Evolutionary conservation across 2,888 invertebrate species (phyloP).

Genomic region (Sympetrum striolatum): DNA sequence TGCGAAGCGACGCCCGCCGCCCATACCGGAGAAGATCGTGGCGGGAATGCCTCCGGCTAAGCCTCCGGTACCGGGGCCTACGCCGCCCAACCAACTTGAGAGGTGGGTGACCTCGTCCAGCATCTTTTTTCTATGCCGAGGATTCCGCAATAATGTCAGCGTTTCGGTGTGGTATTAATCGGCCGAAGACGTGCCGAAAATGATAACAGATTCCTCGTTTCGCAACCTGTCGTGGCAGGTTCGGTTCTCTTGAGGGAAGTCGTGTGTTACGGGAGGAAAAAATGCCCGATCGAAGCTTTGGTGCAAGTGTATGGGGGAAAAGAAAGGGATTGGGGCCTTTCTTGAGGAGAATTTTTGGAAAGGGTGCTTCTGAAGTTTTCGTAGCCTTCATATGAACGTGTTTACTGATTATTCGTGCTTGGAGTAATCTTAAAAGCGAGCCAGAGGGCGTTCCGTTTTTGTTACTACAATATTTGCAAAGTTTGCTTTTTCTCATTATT

Average conservation of each 20-base stretch:
- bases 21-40: conserved; percentile 32
- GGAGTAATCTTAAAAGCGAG: too few species aligned
- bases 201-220: neutral
- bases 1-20: conserved; percentile 37
- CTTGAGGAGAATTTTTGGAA: too few species aligned
- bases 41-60: conserved; percentile 36
- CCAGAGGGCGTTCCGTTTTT: too few species aligned
- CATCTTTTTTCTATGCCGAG: neutral
- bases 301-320: too few species aligned
- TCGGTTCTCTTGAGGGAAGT: neutral
- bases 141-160: conserved; percentile 4
- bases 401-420: too few species aligned
- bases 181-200: neutral
- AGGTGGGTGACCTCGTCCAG: conserved; percentile 32
- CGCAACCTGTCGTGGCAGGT: neutral
- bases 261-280: too few species aligned
- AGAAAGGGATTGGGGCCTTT: too few species aligned
- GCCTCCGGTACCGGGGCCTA: conserved; percentile 14
- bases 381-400: too few species aligned
- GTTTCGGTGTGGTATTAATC: neutral
- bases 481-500: too few species aligned
- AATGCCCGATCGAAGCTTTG: too few species aligned
- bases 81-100: conserved; percentile 25
- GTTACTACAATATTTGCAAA: too few species aligned
- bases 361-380: too few species aligned